Evolutionary conservation across 2,888 invertebrate species (phyloP), one percentile per base, ranked within the genome.

Genomic region (Sarcophaga variegata): DNA sequence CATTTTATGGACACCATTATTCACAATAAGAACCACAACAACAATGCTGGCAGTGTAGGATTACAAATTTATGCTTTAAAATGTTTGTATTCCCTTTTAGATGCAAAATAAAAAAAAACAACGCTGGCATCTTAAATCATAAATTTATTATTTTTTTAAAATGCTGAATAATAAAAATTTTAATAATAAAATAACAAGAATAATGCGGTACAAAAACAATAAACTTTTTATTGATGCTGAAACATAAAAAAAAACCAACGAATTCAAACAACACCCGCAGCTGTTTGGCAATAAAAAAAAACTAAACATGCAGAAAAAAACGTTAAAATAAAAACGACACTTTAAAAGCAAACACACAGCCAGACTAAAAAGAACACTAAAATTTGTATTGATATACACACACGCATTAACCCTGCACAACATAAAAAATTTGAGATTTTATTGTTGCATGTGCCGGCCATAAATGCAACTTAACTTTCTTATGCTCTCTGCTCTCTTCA

Each of bases 381-480:
- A 37, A 37, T 37, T 8, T 37, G 37, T 10, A 8, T 37, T n/a
- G 37, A 45, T 14, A 37, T 37, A 37, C 37, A 37, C 37, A 37
- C 8, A 37, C 37, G 37, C 37, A 37, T 59, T 12, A 81, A 81
- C 69, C 83, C 74, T 78, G 62, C 76, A 25, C 71, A 77, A 82
- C 78, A 78, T 81, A 83, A 81, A 86, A 77, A 79, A 70, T 11
- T 70, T 25, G 20, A 22, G 49, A 49, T 80, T 81, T 89, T 81
- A 85, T 88, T 84, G 77, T 81, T 88, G 88, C 88, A 88, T 88
- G 88, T 81, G 89, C 81, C 78, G 72, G 59, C 83, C 62, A 88
- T 87, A 88, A 84, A 74, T 75, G 82, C 80, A 83, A 75, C 10
- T 77, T 27, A 49, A 49, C 14, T 25, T 25, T 63, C 17, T 78